Base-by-base conservation (phyloP, 2,888 invertebrate genomes). In the Nomada fucata region DNA sequence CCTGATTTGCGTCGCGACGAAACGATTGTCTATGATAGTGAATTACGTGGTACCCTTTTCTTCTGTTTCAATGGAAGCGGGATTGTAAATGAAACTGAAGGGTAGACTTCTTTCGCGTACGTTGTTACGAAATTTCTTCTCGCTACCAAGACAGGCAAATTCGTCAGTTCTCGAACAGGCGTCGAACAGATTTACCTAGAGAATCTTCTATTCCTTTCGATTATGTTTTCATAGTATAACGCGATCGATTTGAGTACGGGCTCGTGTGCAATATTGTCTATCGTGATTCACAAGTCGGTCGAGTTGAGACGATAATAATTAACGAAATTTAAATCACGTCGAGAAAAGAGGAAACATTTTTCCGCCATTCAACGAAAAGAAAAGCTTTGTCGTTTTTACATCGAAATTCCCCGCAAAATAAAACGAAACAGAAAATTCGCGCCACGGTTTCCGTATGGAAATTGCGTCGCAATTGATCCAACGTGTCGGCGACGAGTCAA, bases 221-320 rank as follows among this genome's bases (percentile, higher is more conserved):
- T 91, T 91, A 91, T 86, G 91, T 92, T 91, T 89, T 89, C 86
- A 91, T 90, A 90, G 91, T 91, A 90, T 88, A 90, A 87, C 79
- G 76, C 75, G 79, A 83, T 73, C 80, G 83, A 86, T 71, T 70
- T 75, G 59, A 80, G 81, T 88, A 86, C 82, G 91, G 92, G 89
- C 87, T 88, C 84, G 92, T 92, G 92, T 92, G 92, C 92, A 92
- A 92, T 92, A 89, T 83, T 85, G 86, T 71, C 67, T 61, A 67
- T 23, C 72, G 68, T 47, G 70, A 50, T 71, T 47, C 79, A 71
- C 76, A 84, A 61, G 77, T 85, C 70, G 83, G 60, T 71, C 74
- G 53, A 55, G 65, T 68, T 76, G 68, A 47, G 20, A 67, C 78
- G 85, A 83, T 82, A 70, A 77, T 69, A 68, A 72, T 23, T 47